Base-by-base conservation (phyloP, 2,113 vertebrate species). In the Podarcis cretensis region DNA sequence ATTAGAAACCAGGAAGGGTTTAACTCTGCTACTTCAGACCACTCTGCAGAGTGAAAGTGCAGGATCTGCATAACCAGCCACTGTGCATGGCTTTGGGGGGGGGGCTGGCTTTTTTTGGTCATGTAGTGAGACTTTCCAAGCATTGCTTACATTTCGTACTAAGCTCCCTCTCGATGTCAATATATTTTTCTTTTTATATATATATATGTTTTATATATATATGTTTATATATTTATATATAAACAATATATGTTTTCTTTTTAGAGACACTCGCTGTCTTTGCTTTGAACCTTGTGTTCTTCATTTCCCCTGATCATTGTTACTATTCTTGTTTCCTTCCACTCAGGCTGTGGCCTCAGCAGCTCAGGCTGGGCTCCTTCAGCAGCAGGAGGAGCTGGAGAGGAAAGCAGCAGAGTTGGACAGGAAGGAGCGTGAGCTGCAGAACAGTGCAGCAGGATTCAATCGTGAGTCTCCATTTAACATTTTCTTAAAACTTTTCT, bases 321-420 rank as follows among this genome's bases (percentile, higher is more conserved):
- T 14, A n/a, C 40, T 48, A 3, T 80, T 48, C 35, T 23, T 37
- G 9, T 12, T 77, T 85, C 8, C 43, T 25, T 63, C 59, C 83
- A 9, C 76, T 25, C 84, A 99, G 99, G 97, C 97, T 0, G 94
- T 95, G 63, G 98, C 96, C 4, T 96, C 98, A 1, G 98, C 98
- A 0, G 98, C 97, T 3, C 98, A 99, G 93, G 97, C 98, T 0
- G 97, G 97, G 69, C 98, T 99, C 30, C 95, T 98, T 32, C 98
- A 97, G 91, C 98, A 99, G 96, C 99, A 99, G 97, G 98, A 98
- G 48, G 99, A 99, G 89, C 94, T 99, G 89, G 98, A 99, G 95
- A 97, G 93, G 91, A 99, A 99, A 88, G 99, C 99, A 3, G 99
- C 99, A 0, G 98, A 99, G 90, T 92, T 99, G 91, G 98, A 99